Evolutionary conservation across 2,888 invertebrate genomes (phyloP).

Genomic region (Diogma glabrata): DNA sequence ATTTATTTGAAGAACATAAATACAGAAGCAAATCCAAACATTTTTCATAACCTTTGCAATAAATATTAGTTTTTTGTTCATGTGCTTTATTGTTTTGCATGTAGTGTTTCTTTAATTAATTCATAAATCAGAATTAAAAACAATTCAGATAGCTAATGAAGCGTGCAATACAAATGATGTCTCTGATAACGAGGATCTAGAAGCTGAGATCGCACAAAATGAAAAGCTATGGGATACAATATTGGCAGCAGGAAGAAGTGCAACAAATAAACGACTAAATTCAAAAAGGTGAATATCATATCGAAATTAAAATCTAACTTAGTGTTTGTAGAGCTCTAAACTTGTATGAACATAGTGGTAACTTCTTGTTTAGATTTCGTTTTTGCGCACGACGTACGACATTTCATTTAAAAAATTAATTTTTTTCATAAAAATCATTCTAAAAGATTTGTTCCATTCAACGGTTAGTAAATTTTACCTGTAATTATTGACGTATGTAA

Average conservation of each 20-base stretch:
- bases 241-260: slow-evolving; percentile 41
- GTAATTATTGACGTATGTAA: no score
- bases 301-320: no score
- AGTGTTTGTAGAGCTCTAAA: no score
- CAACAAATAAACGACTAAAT: slow-evolving; percentile 39
- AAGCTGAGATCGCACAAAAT: slow-evolving; percentile 42
- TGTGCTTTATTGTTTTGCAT: background rate
- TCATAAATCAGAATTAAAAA: background rate
- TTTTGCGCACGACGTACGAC: no score
- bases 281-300: slow-evolving; percentile 32
- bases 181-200: slow-evolving; percentile 47
- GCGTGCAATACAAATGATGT: slow-evolving; percentile 29
- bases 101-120: slow-evolving; percentile 11
- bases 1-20: no score
- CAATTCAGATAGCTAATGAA: slow-evolving; percentile 15
- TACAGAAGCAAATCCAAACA: no score
- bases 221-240: slow-evolving; percentile 53
- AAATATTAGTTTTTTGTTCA: background rate
- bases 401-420: no score
- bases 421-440: no score
- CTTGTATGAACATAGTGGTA: no score
- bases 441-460: no score
- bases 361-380: no score
- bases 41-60: background rate
- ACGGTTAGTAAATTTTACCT: no score